Conservation (phyloP, 1,140 invertebrate species). For the Arctopsyche grandis region DNA sequence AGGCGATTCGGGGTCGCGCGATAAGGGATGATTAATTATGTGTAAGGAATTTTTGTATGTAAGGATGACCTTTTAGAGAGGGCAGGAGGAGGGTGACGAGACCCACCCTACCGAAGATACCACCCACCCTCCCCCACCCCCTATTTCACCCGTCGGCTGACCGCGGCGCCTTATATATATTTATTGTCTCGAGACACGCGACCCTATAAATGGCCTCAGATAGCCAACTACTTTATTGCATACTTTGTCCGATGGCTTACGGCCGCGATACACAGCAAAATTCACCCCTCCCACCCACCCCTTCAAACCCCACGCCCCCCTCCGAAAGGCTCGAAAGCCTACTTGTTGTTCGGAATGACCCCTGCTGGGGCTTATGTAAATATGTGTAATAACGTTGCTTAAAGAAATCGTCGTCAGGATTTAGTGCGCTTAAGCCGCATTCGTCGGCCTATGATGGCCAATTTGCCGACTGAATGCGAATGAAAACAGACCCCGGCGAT, state of each 20-base stretch:
- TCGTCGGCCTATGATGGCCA: conserved; percentile 14
- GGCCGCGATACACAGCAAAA: not conserved
- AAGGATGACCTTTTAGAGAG: conserved; percentile 29
- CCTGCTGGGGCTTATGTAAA: conserved; percentile 14
- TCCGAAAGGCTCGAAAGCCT: not conserved
- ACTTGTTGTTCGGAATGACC: conserved; percentile 20
- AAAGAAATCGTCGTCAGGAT: conserved; percentile 18
- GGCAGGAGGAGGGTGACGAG: not conserved
- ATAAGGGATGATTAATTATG: conserved; percentile 41
- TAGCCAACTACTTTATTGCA: conserved; percentile 44
- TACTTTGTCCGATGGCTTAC: conserved; percentile 33
- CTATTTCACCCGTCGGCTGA: conserved; percentile 13
- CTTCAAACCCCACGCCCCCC: not conserved
- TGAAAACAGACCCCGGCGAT: not conserved
- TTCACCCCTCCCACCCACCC: not conserved
- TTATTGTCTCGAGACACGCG: conserved; percentile 43
- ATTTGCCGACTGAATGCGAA: conserved; percentile 24
- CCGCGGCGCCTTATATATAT: conserved; percentile 38
- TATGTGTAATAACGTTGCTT: conserved; percentile 25
- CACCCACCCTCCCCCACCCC: not conserved
- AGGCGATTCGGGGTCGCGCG: not conserved
- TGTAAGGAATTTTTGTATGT: conserved; percentile 42
- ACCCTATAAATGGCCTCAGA: conserved; percentile 38
- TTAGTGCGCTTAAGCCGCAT: conserved; percentile 16
- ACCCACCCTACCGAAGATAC: not conserved